phyloP scores from a whole-genome alignment of 2,888 invertebrate genomes.

The Netelia fuscicornis region DNA sequence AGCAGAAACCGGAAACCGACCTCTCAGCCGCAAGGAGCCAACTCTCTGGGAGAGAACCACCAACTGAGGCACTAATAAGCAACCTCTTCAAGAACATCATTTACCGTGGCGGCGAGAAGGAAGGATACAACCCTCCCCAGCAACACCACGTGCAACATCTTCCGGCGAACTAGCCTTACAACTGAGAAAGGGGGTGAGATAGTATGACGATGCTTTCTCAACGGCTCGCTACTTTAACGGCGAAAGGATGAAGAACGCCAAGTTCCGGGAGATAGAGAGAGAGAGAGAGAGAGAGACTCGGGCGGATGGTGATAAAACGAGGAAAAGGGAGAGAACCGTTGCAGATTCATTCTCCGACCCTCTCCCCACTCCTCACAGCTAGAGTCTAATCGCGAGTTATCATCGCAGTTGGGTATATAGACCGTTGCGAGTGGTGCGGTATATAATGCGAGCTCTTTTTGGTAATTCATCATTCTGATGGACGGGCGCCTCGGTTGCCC shows the following conservation, averaged over 20 bases:
- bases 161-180: conserved; percentile 43
- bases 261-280: conserved; percentile 26
- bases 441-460: conserved; percentile 67
- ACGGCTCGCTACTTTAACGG: conserved; percentile 24
- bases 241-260: conserved; percentile 8
- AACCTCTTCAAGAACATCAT: conserved; percentile 69
- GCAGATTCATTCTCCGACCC: conserved; percentile 57
- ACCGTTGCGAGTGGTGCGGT: background rate
- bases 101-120: conserved; percentile 55
- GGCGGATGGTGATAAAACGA: conserved; percentile 4
- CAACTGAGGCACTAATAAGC: conserved; percentile 69
- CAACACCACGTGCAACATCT: conserved; percentile 61
- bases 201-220: conserved; percentile 20
- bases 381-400: conserved; percentile 72
- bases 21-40: conserved; percentile 67
- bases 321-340: conserved; percentile 55
- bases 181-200: conserved; percentile 7
- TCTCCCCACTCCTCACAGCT: background rate
- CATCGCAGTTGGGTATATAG: conserved; percentile 47
- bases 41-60: conserved; percentile 55
- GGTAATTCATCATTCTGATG: conserved; percentile 78
- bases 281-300: conserved; percentile 9
- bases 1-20: conserved; percentile 67
- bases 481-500: conserved; percentile 73
- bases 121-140: conserved; percentile 36